Percentiles rank a stretch among this genome's conserved stretches.
Conservation (phyloP, 2,888 invertebrate genomes). For the Ernsta delagoae region DNA sequence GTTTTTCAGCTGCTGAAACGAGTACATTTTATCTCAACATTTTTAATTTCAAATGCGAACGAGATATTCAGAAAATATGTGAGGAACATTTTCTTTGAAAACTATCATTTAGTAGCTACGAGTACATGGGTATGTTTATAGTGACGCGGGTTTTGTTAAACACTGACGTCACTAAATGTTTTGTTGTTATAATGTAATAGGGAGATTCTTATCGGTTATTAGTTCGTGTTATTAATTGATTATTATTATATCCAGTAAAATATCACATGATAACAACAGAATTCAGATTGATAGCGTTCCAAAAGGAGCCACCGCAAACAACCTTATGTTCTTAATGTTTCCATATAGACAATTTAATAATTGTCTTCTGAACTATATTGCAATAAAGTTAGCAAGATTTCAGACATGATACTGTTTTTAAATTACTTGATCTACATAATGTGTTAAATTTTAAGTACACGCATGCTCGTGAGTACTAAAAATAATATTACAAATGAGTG, state of each 20-base stretch:
- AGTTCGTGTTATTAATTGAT: not conserved
- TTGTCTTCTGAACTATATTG: too few species aligned
- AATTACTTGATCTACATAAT: too few species aligned
- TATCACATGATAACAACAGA: not conserved
- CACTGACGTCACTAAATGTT: slow-evolving; percentile 1
- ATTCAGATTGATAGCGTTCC: not conserved
- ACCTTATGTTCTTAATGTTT: too few species aligned
- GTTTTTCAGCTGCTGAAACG: slow-evolving; percentile 55
- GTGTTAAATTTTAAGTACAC: too few species aligned
- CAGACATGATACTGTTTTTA: too few species aligned
- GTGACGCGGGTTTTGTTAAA: not conserved
- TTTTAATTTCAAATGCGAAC: slow-evolving; percentile 18
- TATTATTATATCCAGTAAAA: slow-evolving; percentile 1
- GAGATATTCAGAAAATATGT: slow-evolving; percentile 8
- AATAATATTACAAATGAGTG: too few species aligned
- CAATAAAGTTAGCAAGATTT: too few species aligned
- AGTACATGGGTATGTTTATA: slow-evolving; percentile 11
- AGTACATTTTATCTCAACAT: slow-evolving; percentile 29
- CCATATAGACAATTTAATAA: too few species aligned
- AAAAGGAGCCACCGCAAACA: too few species aligned
- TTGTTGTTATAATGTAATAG: not conserved
- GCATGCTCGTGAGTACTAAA: too few species aligned
- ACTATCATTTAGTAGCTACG: slow-evolving; percentile 15
- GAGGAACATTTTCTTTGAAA: slow-evolving; percentile 17
- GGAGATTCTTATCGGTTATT: not conserved